Base-by-base conservation (phyloP, 2,113 vertebrate genomes). In the Aldabrachelys gigantea region DNA sequence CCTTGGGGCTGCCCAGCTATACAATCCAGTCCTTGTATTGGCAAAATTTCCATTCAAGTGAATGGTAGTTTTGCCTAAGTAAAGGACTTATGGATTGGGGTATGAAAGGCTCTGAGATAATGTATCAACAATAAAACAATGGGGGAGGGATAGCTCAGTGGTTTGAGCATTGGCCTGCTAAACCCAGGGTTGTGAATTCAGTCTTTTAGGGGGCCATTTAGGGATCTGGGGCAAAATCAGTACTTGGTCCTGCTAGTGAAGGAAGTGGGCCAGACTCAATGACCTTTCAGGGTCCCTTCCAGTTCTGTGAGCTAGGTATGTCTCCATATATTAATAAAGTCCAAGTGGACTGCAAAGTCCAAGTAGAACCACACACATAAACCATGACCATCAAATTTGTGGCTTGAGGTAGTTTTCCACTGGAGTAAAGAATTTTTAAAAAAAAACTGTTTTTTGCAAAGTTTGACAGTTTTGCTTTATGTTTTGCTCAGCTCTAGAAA, bases 341-440 rank as follows among this genome's bases (percentile, higher is more conserved):
- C 44, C 44, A 44, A 44, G 41, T 44, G 94, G 97, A 92, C 94
- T 95, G 88, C 97, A 98, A 94, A 95, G 96, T 97, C 96, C 96
- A 97, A 89, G 88, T 93, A 96, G 92, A 91, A 88, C 87, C 97
- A 91, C 84, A 94, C 87, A 92, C 97, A 95, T 88, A 95, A 95
- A 92, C 65, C 90, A 95, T 97, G 93, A 91, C 96, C 89, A 95
- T 94, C 95, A 97, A 92, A 98, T 98, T 97, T 98, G 98, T 95
- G 92, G 94, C 92, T 98, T 98, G 97, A 97, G 98, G 94, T 95
- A 98, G 96, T 97, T 98, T 98, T 97, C 85, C 80, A 91, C 89
- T 92, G 52, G 38, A 95, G 95, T 89, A 96, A 96, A 96, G 91
- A 88, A 95, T 93, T 93, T 95, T 96, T 93, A n/a, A n/a, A 95